Evolutionary conservation across 1,140 invertebrate species (phyloP).

Genomic region (Aphelenchoides avenae): DNA sequence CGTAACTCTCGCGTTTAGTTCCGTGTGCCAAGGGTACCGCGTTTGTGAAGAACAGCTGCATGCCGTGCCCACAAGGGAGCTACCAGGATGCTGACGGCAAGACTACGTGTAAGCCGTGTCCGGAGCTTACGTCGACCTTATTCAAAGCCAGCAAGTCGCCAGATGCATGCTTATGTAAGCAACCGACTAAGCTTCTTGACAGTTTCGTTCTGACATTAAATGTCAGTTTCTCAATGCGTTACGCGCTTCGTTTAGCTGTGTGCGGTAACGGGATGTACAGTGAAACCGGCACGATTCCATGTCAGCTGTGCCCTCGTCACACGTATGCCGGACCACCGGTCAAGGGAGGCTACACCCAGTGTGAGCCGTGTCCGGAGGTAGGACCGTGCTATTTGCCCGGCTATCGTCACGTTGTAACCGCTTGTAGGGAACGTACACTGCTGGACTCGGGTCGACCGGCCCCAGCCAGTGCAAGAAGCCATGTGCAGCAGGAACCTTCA

Average conservation of each 20-base stretch:
- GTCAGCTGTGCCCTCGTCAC: constrained; percentile 86
- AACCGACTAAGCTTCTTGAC: constrained; percentile 3
- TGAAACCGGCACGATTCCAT: constrained; percentile 85
- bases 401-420: constrained; percentile 2
- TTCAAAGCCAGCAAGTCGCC: constrained; percentile 71
- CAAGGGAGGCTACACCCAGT: constrained; percentile 84
- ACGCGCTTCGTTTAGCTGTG: constrained; percentile 66
- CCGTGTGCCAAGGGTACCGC: constrained; percentile 55
- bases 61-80: constrained; percentile 59
- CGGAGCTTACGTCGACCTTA: constrained; percentile 81
- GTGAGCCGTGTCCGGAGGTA: constrained; percentile 81
- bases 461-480: constrained; percentile 81
- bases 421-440: constrained; percentile 72
- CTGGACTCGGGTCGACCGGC: constrained; percentile 69
- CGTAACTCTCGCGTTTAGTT: constrained; percentile 32
- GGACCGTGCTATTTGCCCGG: constrained; percentile 65
- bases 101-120: constrained; percentile 79
- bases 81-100: constrained; percentile 87
- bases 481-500: constrained; percentile 87
- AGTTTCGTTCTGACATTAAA: not conserved
- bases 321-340: constrained; percentile 78
- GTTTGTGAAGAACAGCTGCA: constrained; percentile 59
- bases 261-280: constrained; percentile 94
- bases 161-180: constrained; percentile 60
- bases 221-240: constrained; percentile 1